Evolutionary conservation across 2,888 invertebrate species (phyloP), one percentile per base, ranked within the genome.

Genomic region (Sphaerolaimus hirsutus): DNA sequence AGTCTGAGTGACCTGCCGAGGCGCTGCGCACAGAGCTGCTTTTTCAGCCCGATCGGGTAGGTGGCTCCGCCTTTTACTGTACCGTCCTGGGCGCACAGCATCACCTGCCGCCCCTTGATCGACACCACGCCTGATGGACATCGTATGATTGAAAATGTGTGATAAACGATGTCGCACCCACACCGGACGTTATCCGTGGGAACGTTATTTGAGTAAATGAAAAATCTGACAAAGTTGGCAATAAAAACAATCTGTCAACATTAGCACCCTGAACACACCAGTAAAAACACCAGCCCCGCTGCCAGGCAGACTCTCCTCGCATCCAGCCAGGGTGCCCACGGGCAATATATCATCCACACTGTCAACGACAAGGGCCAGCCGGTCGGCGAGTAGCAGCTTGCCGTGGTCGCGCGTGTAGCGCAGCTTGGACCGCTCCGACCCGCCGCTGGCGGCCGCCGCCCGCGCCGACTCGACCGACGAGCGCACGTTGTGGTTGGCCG

Each of bases 31-130:
- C 56, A n/a, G 10, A 68, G 55, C 44, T 65, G 62, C 2, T 43
- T 43, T 2, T 19, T 19, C 22, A 43, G 12, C 10, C 32, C 23
- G 12, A 43, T 43, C 5, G 70, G 70, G 55, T 60, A 70, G 24
- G 66, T 60, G 10, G 68, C 64, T 5, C 70, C 70, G 3, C 66
- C 70, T 55, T 70, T 70, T 2, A 70, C 65, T 22, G 69, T 67
- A 1, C 66, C 68, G 60, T 70, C 70, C 57, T 65, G 68, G 10
- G 65, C 66, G 27, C 62, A 50, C 7, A 70, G 56, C 55, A 69
- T 53, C 49, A 3, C 3, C n/a, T 19, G 19, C 2, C 43, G 29
- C 10, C 32, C 32, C 10, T 2, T 2, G 14, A 43, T 23, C 3
- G 17, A 3, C 3, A 29, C 43, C 7, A 43, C 25, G 22, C 43